Evolutionary conservation across 2,113 vertebrate species (phyloP), one percentile per base, ranked within the genome.

Genomic region (Scomber japonicus): DNA sequence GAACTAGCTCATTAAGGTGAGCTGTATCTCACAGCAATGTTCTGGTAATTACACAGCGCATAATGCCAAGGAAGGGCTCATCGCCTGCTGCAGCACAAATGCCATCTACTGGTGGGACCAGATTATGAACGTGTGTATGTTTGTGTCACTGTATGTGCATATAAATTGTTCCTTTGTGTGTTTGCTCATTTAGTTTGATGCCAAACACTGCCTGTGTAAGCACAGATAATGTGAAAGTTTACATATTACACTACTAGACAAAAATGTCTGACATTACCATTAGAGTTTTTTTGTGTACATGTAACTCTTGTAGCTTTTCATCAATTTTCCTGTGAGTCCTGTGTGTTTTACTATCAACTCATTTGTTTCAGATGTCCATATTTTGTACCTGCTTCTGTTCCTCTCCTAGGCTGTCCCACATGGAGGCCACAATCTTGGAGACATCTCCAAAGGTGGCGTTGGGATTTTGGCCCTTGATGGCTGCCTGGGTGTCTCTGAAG

Each of bases 331-430:
- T 61, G 2, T 53, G 11, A 27, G 40, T 69, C 0, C 7, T 17
- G 17, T 5, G n/a, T 45, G 30, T 61, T 31, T 59, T 19, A 9
- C 10, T 4, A 35, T 35, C 27, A 19, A 11, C 5, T 30, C 17
- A 16, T 9, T 21, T 49, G 1, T 57, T 80, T 71, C n/a, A 24
- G 10, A 15, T 48, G 44, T 50, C n/a, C 2, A 14, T 67, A 6
- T 35, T 63, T 27, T 24, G 2, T 87, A 97, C 97, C 95, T 99
- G 97, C 74, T 99, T 99, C 90, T 99, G 97, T 65, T 98, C 97
- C 90, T 99, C 97, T 51, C 97, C 97, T 81, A 99, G 45, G 68
- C 97, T 96, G 92, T 99, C 97, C 97, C 97, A 99, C 97, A 99
- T 99, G 0, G 97, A 99, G 0, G 97, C 97, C 89, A 99, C 97